Evolutionary conservation across 2,888 invertebrate species (phyloP), one percentile per base, ranked within the genome.

Genomic region (Lochmaea capreae): DNA sequence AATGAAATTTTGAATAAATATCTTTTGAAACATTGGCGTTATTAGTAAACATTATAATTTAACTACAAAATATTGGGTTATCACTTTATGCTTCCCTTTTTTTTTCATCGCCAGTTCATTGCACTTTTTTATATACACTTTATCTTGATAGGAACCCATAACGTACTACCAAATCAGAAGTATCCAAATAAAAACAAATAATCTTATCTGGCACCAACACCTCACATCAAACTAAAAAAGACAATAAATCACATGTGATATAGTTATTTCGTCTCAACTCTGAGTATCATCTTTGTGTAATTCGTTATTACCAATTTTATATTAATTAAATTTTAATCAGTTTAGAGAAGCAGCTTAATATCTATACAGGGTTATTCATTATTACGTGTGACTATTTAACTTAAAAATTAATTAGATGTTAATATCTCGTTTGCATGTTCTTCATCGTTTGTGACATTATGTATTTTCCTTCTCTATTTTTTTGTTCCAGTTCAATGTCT

Each of bases 151-250:
- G 22, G 57, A 70, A 58, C 43, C 57, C 65, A 65, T 71, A 71
- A 71, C 70, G 54, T 70, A 65, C 71, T 46, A 71, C 65, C 57
- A 65, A 71, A 71, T 71, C 65, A 65, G 43, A 65, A 65, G n/a
- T 22, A 71, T 46, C 71, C 57, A 54, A 71, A 71, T 71, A 71
- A 61, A 71, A 71, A 71, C 58, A 71, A 71, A n/a, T n/a, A n/a
- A 65, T 71, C 71, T 71, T 71, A 71, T 71, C 71, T 61, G 71
- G 46, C 65, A 71, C 71, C 65, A 71, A 26, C 46, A 58, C 43
- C 70, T 70, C 42, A 33, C 63, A 43, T 70, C 65, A 71, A 65
- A 65, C 49, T 58, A 43, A 65, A 65, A 65, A 65, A 71, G 57
- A 58, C 18, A 65, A 71, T 71, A 71, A 71, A 71, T 71, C 70